Conservation (phyloP, 2,797 vertebrate genomes). For the Gobio occitaniae region DNA sequence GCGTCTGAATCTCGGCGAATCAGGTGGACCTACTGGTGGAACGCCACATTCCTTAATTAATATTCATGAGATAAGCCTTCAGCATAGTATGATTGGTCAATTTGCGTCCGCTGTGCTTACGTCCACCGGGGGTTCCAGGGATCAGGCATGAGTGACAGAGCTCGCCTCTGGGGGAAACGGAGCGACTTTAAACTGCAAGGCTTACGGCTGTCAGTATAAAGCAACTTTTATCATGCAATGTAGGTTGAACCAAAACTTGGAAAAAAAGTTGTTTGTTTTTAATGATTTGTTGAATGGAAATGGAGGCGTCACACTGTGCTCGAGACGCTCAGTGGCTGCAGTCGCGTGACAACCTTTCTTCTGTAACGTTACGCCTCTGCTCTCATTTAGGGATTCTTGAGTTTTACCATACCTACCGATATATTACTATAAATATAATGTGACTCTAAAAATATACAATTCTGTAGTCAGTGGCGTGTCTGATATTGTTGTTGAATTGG, state of each 20-base stretch:
- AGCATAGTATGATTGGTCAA: slow-evolving; percentile 15
- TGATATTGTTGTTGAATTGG: not conserved
- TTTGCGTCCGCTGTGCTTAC: slow-evolving; percentile 38
- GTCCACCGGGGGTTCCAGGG: slow-evolving; percentile 49
- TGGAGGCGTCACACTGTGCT: slow-evolving; percentile 27
- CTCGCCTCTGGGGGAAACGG: slow-evolving; percentile 28
- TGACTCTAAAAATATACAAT: not conserved
- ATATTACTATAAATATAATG: not conserved
- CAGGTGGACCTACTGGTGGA: not conserved
- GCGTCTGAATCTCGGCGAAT: not conserved
- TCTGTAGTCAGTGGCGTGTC: not conserved
- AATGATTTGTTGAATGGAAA: slow-evolving; percentile 33
- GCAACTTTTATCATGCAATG: slow-evolving; percentile 44
- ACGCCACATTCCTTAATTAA: not conserved
- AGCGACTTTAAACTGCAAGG: slow-evolving; percentile 52
- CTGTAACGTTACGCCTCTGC: not conserved
- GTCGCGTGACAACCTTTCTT: not conserved
- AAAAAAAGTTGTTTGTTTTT: slow-evolving; percentile 27
- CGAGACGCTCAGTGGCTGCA: slow-evolving; percentile 5
- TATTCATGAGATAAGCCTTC: slow-evolving; percentile 10
- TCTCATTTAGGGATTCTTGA: not conserved
- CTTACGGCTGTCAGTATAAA: slow-evolving; percentile 27
- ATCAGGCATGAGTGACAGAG: slow-evolving; percentile 47
- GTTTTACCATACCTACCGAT: not conserved
- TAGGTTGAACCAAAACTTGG: slow-evolving; percentile 50